Evolutionary conservation across 2,888 invertebrate species (phyloP).

Genomic region (Syritta pipiens): DNA sequence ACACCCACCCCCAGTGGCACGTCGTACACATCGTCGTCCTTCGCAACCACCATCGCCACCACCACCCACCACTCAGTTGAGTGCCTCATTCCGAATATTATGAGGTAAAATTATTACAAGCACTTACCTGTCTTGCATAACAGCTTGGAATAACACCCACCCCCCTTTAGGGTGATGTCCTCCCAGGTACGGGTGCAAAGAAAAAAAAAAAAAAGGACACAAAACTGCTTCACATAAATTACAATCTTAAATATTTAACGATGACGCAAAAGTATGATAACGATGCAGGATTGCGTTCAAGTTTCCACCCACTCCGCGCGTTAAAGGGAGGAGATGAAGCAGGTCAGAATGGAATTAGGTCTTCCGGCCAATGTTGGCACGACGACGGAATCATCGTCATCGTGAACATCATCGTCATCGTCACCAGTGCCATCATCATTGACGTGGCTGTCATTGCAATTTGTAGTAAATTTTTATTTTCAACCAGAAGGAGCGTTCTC

Average conservation of each 20-base stretch:
- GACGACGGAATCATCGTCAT: slow-evolving; percentile 41
- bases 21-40: slow-evolving; percentile 32
- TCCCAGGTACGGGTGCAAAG: background rate
- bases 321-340: slow-evolving; percentile 24
- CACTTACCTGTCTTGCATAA: slow-evolving; percentile 68
- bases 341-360: slow-evolving; percentile 67
- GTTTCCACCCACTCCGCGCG: background rate
- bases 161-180: background rate
- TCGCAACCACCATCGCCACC: background rate
- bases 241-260: slow-evolving; percentile 68
- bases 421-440: slow-evolving; percentile 45
- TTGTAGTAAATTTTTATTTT: slow-evolving; percentile 67
- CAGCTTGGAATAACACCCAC: slow-evolving; percentile 60
- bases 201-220: slow-evolving; percentile 4
- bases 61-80: slow-evolving; percentile 39
- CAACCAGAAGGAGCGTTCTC: slow-evolving; percentile 45
- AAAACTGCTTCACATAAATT: slow-evolving; percentile 63
- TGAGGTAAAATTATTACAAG: slow-evolving; percentile 68
- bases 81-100: slow-evolving; percentile 66
- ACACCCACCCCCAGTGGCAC: slow-evolving; percentile 23
- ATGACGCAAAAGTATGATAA: slow-evolving; percentile 67
- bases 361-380: slow-evolving; percentile 68
- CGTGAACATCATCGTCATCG: slow-evolving; percentile 26
- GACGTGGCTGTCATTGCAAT: slow-evolving; percentile 61
- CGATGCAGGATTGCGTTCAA: slow-evolving; percentile 61